These are phyloP conservation scores for Chydorus sphaericus DNA, from an alignment of 2,888 invertebrate genomes.

Conservation along the genomic window DNA sequence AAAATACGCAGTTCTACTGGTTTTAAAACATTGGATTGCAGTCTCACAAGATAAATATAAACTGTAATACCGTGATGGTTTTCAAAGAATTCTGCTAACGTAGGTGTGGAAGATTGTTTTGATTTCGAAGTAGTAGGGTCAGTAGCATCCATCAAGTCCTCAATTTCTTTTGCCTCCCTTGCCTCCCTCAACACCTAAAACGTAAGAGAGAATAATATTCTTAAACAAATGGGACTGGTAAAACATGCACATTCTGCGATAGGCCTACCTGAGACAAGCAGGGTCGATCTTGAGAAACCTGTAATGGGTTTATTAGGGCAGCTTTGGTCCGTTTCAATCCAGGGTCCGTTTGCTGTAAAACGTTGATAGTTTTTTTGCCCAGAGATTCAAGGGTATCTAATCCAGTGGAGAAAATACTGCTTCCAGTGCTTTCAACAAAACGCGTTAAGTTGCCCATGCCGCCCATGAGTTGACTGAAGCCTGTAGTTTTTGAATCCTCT, in stretches of 20 bases:
- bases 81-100: constrained; percentile 1
- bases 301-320: constrained; percentile 36
- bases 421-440: constrained; percentile 52
- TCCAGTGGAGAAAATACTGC: constrained; percentile 60
- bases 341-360: constrained; percentile 81
- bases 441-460: constrained; percentile 42
- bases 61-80: constrained; percentile 1
- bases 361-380: constrained; percentile 89
- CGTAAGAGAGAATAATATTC: background rate
- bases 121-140: background rate
- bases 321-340: constrained; percentile 64
- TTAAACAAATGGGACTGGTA: background rate
- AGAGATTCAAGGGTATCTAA: constrained; percentile 80
- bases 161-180: constrained; percentile 46
- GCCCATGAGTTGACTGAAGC: constrained; percentile 41
- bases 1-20: too few species aligned
- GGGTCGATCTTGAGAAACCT: constrained; percentile 35
- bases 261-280: constrained; percentile 41
- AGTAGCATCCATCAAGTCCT: constrained; percentile 19
- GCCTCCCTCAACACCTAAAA: constrained; percentile 47
- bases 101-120: background rate
- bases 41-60: background rate
- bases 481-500: background rate
- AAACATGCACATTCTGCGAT: background rate
- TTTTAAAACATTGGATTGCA: background rate